Evolutionary conservation across 1,140 invertebrate species (phyloP).

Genomic region (Wasmannia auropunctata): DNA sequence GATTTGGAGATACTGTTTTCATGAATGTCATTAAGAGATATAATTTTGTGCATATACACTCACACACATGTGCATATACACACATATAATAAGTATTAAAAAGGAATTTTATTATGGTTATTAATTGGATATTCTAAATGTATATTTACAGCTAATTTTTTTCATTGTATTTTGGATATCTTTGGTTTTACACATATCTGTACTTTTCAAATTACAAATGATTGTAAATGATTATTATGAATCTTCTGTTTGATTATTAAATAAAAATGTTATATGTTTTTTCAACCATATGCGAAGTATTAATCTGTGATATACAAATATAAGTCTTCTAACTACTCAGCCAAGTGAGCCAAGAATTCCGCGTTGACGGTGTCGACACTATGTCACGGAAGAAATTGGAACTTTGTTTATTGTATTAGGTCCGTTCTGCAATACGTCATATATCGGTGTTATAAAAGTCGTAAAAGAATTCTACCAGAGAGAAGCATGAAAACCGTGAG

Average conservation of each 20-base stretch:
- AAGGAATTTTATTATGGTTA: conserved; percentile 21
- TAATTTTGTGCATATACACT: not conserved
- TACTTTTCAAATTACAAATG: conserved; percentile 28
- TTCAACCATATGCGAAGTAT: conserved; percentile 9
- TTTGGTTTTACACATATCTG: not conserved
- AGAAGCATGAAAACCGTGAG: too few species aligned
- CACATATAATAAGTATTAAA: conserved; percentile 31
- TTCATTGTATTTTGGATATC: not conserved
- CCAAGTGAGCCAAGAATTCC: too few species aligned
- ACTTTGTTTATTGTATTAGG: too few species aligned
- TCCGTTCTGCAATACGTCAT: too few species aligned
- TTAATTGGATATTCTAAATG: conserved; percentile 31
- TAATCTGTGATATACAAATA: not conserved
- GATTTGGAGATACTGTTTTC: conserved; percentile 76
- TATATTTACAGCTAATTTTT: conserved; percentile 12
- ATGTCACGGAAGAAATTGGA: too few species aligned
- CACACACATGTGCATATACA: not conserved
- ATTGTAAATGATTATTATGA: conserved; percentile 35
- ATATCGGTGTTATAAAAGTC: too few species aligned
- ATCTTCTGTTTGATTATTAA: conserved; percentile 27
- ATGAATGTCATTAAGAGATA: conserved; percentile 45
- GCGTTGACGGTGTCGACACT: too few species aligned
- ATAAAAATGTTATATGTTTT: conserved; percentile 47
- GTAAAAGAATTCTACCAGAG: too few species aligned
- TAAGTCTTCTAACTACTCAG: too few species aligned